phyloP scores from a whole-genome alignment of 1,140 invertebrate species.

The Brachystomella parvula region DNA sequence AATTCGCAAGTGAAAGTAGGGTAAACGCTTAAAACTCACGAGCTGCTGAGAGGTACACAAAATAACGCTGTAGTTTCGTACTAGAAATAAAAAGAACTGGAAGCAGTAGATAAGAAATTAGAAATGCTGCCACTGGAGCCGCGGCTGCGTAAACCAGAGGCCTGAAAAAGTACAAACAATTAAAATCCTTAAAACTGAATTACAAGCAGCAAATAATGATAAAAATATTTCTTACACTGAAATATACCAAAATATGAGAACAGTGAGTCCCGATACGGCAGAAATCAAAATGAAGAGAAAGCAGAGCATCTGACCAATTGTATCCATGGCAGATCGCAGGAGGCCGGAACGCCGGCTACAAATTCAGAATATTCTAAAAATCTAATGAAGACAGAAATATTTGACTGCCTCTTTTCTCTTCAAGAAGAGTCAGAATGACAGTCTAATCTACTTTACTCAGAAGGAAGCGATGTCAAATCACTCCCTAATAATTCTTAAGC shows the following conservation, averaged over 20 bases:
- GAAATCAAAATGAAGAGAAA: neutral
- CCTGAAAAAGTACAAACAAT: neutral
- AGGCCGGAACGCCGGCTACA: no score
- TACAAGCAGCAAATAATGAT: neutral
- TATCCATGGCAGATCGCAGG: neutral
- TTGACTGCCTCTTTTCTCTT: neutral
- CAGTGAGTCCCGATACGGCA: neutral
- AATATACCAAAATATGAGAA: neutral
- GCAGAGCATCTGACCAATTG: neutral
- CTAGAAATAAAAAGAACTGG: slow-evolving; percentile 2
- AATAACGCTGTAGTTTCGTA: slow-evolving; percentile 1
- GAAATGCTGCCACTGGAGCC: neutral
- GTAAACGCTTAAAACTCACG: neutral
- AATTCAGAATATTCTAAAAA: no score
- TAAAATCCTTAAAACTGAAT: neutral
- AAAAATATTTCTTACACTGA: neutral
- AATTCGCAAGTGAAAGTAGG: neutral
- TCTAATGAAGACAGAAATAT: neutral
- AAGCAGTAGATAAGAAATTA: neutral
- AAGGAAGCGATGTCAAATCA: neutral
- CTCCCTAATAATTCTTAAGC: neutral
- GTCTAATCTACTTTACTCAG: no score
- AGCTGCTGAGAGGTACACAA: neutral
- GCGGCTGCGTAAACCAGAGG: neutral
- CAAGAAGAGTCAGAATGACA: neutral